Conservation (phyloP, 2,113 vertebrate species). For the Podiceps cristatus region DNA sequence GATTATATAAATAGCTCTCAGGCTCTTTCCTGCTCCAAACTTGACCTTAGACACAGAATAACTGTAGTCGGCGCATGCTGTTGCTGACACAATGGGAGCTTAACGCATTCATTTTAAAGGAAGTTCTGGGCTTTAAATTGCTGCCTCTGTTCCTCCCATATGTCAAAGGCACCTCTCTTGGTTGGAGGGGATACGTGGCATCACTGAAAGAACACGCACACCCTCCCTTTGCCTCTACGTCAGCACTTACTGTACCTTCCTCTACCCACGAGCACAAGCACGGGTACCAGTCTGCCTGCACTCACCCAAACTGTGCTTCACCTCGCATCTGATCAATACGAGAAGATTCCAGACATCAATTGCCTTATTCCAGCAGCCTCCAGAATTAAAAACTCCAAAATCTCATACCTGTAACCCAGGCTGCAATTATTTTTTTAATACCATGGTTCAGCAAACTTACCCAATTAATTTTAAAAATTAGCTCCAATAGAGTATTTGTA, state of each 20-base stretch:
- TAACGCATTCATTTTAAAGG: neutral
- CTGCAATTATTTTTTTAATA: neutral
- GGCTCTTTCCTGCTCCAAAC: neutral
- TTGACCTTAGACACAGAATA: neutral
- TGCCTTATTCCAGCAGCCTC: neutral
- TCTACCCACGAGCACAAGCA: fast-evolving
- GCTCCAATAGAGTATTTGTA: neutral
- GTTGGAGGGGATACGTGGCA: neutral
- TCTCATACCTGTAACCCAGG: neutral
- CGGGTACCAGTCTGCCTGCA: neutral
- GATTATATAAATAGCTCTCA: neutral
- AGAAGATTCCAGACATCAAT: neutral
- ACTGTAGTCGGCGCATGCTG: neutral
- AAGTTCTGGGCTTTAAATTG: neutral
- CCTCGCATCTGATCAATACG: neutral
- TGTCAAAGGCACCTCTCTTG: neutral
- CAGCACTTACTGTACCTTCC: neutral
- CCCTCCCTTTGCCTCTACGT: neutral
- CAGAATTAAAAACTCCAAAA: neutral
- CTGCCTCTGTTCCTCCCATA: neutral
- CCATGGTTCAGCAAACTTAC: neutral
- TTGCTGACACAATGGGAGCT: neutral
- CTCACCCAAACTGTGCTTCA: neutral
- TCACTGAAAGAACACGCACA: fast-evolving
- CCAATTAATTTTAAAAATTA: neutral